Base-by-base conservation (phyloP, 2,113 vertebrate genomes). In the Calidris pugnax region DNA sequence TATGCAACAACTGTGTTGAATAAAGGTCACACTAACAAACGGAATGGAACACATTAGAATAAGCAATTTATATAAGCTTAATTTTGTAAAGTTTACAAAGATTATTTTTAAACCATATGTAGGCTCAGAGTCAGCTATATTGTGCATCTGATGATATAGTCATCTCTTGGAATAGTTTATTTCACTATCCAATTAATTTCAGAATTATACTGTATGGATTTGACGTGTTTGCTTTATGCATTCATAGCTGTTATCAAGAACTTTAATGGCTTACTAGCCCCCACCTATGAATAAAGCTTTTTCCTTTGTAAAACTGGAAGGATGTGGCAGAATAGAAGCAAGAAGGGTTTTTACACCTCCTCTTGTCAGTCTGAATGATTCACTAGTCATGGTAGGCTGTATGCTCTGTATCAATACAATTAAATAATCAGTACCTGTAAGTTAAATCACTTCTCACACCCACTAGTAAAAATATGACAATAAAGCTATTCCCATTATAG, bases 401-500 rank as follows among this genome's bases (percentile, higher is more conserved):
- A 66, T 97, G 96, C 98, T 94, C 97, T 96, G 14, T 98, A 98
- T 98, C 98, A 98, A 98, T 98, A 97, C 97, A 97, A 98, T 98
- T 98, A 98, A 97, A 98, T 98, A 98, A 98, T 98, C 98, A 98
- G 98, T 98, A 98, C 97, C 97, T 98, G 98, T 98, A 98, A 97
- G 97, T 98, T 97, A 98, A 98, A 98, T 98, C 96, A 97, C 85
- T 98, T 97, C 87, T 94, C 91, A 98, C 97, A 98, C 98, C 98
- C 97, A 98, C 98, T 97, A 94, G 97, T 92, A 96, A 98, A 98
- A 98, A 97, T 97, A 97, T 97, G 98, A 98, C 97, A 98, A 97
- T 98, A 98, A 98, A 98, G 69, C 95, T 97, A 97, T 98, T 98
- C 98, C 96, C 93, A 79, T 91, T 96, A 95, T 77, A 90, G 97